A percentile compares a stretch with the other conserved stretches of the same genome.
Conservation (phyloP, 2,888 invertebrate species). For the Lampropteryx suffumata region DNA sequence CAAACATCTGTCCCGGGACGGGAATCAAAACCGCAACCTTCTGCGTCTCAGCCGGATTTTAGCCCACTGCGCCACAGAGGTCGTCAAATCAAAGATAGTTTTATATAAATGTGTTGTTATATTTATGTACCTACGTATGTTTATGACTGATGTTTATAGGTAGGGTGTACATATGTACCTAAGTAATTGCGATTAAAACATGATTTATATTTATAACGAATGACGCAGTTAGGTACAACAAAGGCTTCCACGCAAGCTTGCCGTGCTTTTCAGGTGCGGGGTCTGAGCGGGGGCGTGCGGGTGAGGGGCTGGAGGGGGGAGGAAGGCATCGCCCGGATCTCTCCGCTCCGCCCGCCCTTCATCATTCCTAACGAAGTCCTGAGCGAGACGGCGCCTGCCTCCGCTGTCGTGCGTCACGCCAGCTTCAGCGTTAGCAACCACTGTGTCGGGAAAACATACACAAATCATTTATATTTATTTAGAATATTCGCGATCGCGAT, state of each 20-base stretch:
- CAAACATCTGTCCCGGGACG: too few relatives aligned
- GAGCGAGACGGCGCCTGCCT: conserved; percentile 30
- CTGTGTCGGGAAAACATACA: conserved; percentile 38
- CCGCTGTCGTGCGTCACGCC: conserved; percentile 5
- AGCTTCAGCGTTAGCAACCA: too few relatives aligned
- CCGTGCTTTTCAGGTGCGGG: conserved; percentile 20
- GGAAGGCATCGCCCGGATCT: conserved; percentile 31
- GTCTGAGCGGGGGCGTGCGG: conserved; percentile 14
- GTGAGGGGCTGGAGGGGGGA: conserved; percentile 58
- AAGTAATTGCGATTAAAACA: too few relatives aligned
- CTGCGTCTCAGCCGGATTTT: too few relatives aligned
- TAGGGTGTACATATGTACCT: too few relatives aligned
- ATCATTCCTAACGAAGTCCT: conserved; percentile 42
- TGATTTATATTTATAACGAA: too few relatives aligned
- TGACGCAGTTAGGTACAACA: conserved; percentile 19
- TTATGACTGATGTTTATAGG: too few relatives aligned
- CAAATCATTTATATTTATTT: background rate
- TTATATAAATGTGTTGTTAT: too few relatives aligned
- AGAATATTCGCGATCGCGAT: conserved; percentile 3
- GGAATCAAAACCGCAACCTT: too few relatives aligned
- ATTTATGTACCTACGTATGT: too few relatives aligned
- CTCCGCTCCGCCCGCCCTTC: conserved; percentile 51
- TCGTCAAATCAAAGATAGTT: too few relatives aligned
- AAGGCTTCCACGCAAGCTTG: conserved; percentile 14
- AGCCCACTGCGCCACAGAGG: too few relatives aligned